phyloP scores from a whole-genome alignment of 2,888 invertebrate genomes.

The Orchestes rusci region DNA sequence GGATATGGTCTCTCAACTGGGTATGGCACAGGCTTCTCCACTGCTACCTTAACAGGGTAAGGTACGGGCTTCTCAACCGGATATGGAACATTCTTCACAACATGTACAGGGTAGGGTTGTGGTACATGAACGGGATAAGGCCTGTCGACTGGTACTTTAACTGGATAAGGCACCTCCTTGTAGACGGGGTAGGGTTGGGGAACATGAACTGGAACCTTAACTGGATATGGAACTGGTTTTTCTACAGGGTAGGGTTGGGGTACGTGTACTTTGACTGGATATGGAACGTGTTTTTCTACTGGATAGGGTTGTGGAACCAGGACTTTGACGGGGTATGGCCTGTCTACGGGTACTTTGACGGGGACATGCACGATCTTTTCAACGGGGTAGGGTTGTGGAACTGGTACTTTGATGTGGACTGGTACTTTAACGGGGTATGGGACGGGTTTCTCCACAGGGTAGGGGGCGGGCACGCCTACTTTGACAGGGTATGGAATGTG shows the following conservation, averaged over 20 bases:
- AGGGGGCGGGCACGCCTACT: slow-evolving; percentile 56
- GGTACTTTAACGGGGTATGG: slow-evolving; percentile 68
- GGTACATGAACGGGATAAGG: slow-evolving; percentile 64
- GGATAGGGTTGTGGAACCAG: slow-evolving; percentile 73
- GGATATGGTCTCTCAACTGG: slow-evolving; percentile 60
- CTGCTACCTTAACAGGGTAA: slow-evolving; percentile 56
- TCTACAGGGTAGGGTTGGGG: slow-evolving; percentile 73
- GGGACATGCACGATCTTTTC: slow-evolving; percentile 70
- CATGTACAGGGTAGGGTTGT: slow-evolving; percentile 60
- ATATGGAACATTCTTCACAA: slow-evolving; percentile 60
- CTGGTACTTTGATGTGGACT: slow-evolving; percentile 71
- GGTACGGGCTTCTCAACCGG: slow-evolving; percentile 64
- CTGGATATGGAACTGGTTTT: slow-evolving; percentile 65
- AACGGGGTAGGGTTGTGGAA: slow-evolving; percentile 70
- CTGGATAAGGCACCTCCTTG: slow-evolving; percentile 61
- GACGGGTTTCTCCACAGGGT: slow-evolving; percentile 67
- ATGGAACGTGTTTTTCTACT: slow-evolving; percentile 67
- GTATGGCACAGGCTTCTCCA: slow-evolving; percentile 49
- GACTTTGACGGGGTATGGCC: slow-evolving; percentile 73
- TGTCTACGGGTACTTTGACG: slow-evolving; percentile 62
- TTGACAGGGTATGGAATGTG: slow-evolving; percentile 58
- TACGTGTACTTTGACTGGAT: slow-evolving; percentile 68
- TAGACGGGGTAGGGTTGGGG: slow-evolving; percentile 68
- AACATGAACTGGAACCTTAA: slow-evolving; percentile 68
- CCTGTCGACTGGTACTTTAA: slow-evolving; percentile 62